Conservation (phyloP, 1,140 invertebrate species). For the Zaprionus davidi region DNA sequence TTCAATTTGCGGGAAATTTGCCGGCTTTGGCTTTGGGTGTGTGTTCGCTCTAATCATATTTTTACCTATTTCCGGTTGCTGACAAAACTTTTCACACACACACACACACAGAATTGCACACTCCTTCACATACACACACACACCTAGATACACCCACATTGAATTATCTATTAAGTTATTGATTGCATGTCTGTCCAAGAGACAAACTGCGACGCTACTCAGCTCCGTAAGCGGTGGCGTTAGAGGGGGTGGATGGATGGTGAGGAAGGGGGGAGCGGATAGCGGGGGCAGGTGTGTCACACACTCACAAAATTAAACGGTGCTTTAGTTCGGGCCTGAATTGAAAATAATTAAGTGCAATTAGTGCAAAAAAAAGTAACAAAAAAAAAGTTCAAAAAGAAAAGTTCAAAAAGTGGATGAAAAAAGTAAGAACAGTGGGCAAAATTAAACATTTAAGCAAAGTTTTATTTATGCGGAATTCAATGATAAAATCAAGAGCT, state of each 20-base stretch:
- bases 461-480: constrained; percentile 65
- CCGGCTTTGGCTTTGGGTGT: constrained; percentile 48
- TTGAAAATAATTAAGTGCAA: constrained; percentile 75
- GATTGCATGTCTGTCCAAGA: constrained; percentile 62
- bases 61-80: constrained; percentile 55
- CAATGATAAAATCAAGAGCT: constrained; percentile 60
- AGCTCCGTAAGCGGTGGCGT: background rate
- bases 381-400: constrained; percentile 8
- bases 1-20: constrained; percentile 45
- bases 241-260: no score
- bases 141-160: constrained; percentile 6
- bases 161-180: constrained; percentile 68
- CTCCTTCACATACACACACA: constrained; percentile 28
- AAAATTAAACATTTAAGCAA: constrained; percentile 18
- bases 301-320: constrained; percentile 36
- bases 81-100: constrained; percentile 74
- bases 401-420: constrained; percentile 8
- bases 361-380: constrained; percentile 51
- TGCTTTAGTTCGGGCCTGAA: constrained; percentile 58
- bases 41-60: constrained; percentile 32
- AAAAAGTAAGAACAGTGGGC: constrained; percentile 12
- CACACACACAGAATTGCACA: constrained; percentile 11
- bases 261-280: background rate
- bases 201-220: background rate
- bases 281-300: constrained; percentile 20